phyloP scores from a whole-genome alignment of 2,797 vertebrate species.

The Pseudochirops cupreus region DNA sequence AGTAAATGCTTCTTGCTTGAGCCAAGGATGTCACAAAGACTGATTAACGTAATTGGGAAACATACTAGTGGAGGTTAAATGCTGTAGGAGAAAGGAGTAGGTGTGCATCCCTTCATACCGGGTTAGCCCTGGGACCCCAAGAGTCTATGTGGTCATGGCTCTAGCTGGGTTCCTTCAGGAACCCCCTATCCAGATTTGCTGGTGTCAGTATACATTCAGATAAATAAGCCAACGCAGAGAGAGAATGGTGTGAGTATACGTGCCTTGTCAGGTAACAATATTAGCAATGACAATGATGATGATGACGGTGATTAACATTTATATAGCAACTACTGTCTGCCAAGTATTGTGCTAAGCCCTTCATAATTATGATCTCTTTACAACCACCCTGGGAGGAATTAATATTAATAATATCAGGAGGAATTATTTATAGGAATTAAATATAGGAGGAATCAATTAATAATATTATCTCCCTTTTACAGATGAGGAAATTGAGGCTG shows the following conservation, averaged over 20 bases:
- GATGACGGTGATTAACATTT: neutral
- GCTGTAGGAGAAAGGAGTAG: neutral
- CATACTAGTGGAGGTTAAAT: neutral
- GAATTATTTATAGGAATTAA: too few species aligned
- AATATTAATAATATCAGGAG: too few species aligned
- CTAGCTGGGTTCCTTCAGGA: neutral
- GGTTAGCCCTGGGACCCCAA: neutral
- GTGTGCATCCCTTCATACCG: neutral
- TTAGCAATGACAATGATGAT: too few species aligned
- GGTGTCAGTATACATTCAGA: neutral
- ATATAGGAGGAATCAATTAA: too few species aligned
- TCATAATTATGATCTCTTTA: neutral
- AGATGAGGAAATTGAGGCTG: slow-evolving; percentile 18
- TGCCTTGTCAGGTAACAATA: neutral
- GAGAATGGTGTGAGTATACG: neutral
- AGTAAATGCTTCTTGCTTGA: neutral
- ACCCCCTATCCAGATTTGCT: neutral
- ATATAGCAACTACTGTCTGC: neutral
- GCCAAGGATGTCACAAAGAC: neutral
- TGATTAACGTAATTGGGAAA: neutral
- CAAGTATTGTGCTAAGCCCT: neutral
- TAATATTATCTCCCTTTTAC: slow-evolving; percentile 11
- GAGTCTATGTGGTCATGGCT: neutral
- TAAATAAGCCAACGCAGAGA: neutral
- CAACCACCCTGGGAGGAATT: slow-evolving; percentile 24